These are phyloP conservation scores for Elysia crispata DNA, from an alignment of 2,888 invertebrate species.

Conservation along the genomic window DNA sequence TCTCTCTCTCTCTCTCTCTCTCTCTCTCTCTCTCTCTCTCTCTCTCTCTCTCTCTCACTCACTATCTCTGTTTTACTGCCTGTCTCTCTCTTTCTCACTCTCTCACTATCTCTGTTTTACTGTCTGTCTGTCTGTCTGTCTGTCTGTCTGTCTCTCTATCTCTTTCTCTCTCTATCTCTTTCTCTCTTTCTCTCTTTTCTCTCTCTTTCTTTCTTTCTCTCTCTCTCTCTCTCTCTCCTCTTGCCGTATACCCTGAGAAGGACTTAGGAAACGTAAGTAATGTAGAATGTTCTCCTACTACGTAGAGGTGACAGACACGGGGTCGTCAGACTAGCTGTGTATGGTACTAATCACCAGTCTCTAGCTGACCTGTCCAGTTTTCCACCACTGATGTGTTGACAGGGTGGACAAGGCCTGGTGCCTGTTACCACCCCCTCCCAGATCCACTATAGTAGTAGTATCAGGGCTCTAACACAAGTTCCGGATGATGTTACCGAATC, in stretches of 20 bases:
- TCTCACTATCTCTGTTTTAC: not conserved
- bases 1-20: not conserved
- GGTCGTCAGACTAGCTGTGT: no score
- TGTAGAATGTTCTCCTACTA: no score
- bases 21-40: not conserved
- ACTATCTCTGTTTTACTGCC: not conserved
- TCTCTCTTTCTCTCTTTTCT: not conserved
- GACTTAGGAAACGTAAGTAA: no score
- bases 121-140: not conserved
- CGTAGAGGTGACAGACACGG: no score
- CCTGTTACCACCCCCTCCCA: not conserved
- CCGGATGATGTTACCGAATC: no score
- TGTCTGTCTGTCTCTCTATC: not conserved
- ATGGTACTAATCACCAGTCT: no score
- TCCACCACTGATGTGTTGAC: no score
- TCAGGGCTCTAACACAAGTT: no score
- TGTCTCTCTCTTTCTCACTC: not conserved
- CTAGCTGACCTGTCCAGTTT: no score
- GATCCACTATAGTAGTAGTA: no score
- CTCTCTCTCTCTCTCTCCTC: not conserved
- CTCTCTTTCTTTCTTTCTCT: not conserved
- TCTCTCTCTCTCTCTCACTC: slow-evolving; percentile 6
- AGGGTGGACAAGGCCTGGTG: no score
- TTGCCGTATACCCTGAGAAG: no score
- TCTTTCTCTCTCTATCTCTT: not conserved